Base-by-base conservation (phyloP, 2,113 vertebrate species). In the Salvelinus sp. region DNA sequence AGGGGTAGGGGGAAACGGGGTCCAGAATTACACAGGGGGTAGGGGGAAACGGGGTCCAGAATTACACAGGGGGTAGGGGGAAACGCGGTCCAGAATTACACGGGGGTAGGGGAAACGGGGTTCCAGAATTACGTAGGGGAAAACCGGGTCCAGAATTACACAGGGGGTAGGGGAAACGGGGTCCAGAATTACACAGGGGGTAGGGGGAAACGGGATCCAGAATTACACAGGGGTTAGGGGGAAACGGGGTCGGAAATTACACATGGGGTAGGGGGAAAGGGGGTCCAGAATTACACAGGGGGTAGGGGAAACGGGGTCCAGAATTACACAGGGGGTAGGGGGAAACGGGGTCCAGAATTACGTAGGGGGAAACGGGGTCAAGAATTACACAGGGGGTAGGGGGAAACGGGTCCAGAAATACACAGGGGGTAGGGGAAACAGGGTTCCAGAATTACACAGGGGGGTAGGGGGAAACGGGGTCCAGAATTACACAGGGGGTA, bases 201-300 rank as follows among this genome's bases (percentile, higher is more conserved):
- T 28, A 28, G 3, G 3, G 3, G 28, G 28, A 0, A 63, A 48
- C 57, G 63, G 69, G 18, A 76, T 76, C 70, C 28, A 30, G 28
- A 30, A 30, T 30, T 30, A 30, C 28, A 30, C 28, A 62, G 77
- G 64, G 83, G 74, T 75, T 57, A 69, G 71, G 12, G 23, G 25
- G 2, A 3, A 25, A 28, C 0, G 28, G 28, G 28, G 28, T 28
- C 28, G 3, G 4, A 3, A 28, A 28, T 28, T 28, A 28, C 28
- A 28, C 28, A 28, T 3, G 28, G 25, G 28, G 3, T 28, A 28
- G 27, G 27, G 27, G 27, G 25, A 28, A 62, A 48, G 47, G 63
- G 69, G 18, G 78, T 76, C 70, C 28, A 30, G 28, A 30, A 30
- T 30, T 30, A 30, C 4, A 30, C 28, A 62, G 75, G 64, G 83